Conservation (phyloP, 2,113 vertebrate species). For the Hoplias malabaricus region DNA sequence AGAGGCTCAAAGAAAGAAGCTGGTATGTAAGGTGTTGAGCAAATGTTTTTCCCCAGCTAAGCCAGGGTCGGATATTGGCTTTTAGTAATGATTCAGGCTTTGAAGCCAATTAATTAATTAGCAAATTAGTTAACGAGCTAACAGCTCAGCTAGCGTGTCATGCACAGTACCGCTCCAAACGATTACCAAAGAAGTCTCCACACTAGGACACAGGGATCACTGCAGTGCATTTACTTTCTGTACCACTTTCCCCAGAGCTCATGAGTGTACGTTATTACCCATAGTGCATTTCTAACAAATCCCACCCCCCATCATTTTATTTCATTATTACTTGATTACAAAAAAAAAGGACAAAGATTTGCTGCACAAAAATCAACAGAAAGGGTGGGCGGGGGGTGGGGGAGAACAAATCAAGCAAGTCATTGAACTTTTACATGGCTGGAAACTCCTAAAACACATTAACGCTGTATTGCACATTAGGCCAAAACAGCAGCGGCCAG, state of each 20-base stretch:
- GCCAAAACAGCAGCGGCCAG: background rate
- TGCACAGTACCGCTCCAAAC: background rate
- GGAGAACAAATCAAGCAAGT: background rate
- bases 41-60: background rate
- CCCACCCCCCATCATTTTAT: background rate
- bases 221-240: slow-evolving; percentile 41
- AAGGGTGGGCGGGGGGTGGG: background rate
- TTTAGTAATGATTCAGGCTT: background rate
- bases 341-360: background rate
- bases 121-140: slow-evolving; percentile 2
- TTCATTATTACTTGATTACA: background rate
- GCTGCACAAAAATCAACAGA: background rate
- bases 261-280: background rate
- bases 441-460: background rate
- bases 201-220: background rate
- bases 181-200: background rate
- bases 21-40: background rate
- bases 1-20: background rate
- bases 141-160: background rate
- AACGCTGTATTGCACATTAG: background rate
- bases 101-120: slow-evolving; percentile 20
- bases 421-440: background rate
- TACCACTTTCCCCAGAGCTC: background rate
- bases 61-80: background rate
- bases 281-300: background rate